A percentile compares a stretch with the other conserved stretches of the same genome.
Evolutionary conservation across 2,113 vertebrate species (phyloP).

Genomic region (Melanerpes aurifrons): DNA sequence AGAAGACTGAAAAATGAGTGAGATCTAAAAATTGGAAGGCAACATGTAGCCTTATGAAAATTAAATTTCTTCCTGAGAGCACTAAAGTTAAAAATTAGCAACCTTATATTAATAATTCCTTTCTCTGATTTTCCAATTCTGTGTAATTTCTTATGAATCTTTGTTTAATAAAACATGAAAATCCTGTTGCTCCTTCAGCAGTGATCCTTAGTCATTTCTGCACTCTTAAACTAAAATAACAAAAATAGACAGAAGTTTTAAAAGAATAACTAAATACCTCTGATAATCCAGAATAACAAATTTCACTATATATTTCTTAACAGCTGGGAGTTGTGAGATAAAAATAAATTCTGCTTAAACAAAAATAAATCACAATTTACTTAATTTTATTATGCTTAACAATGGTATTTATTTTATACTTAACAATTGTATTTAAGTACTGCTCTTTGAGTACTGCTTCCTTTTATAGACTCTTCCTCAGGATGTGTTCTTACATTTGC

Average conservation of each 20-base stretch:
- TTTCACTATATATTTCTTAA: neutral
- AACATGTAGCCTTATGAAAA: conserved; percentile 3
- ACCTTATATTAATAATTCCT: neutral
- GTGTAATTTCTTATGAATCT: neutral
- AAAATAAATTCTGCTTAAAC: neutral
- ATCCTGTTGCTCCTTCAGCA: neutral
- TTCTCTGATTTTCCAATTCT: conserved; percentile 5
- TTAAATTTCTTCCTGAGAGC: neutral
- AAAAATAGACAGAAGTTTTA: neutral
- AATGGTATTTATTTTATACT: neutral
- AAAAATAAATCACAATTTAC: neutral
- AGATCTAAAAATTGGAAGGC: conserved; percentile 7
- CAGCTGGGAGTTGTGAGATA: neutral
- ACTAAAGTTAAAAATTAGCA: conserved; percentile 17
- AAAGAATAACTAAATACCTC: neutral
- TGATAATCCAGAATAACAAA: neutral
- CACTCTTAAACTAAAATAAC: neutral
- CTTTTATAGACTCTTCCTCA: neutral
- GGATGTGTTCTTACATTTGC: neutral
- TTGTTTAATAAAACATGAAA: conserved; percentile 14
- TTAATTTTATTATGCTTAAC: neutral
- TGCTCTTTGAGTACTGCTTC: neutral
- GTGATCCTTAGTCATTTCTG: neutral
- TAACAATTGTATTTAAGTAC: neutral
- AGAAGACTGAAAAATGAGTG: conserved; percentile 5